phyloP scores from a whole-genome alignment of 2,113 vertebrate species.

The Otus sunia region DNA sequence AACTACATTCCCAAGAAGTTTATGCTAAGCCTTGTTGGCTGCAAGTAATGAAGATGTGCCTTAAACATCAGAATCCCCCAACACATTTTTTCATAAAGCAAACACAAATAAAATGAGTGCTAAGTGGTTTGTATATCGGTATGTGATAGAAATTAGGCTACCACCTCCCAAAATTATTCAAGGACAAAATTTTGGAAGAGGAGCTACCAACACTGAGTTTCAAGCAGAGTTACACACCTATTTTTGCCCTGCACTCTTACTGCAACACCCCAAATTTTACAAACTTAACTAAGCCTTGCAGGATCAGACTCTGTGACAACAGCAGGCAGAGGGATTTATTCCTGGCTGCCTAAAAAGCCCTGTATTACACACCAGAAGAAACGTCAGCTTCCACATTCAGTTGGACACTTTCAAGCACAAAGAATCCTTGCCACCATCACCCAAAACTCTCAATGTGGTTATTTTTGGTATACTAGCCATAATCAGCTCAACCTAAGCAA shows the following conservation, averaged over 20 bases:
- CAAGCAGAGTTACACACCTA: neutral
- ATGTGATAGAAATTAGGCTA: neutral
- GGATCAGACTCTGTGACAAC: neutral
- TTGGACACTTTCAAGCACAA: rapidly evolving
- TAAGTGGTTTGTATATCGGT: neutral
- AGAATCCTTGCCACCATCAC: neutral
- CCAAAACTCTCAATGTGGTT: neutral
- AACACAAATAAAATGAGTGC: neutral
- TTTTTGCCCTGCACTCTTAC: neutral
- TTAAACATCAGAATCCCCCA: neutral
- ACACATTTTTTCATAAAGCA: neutral
- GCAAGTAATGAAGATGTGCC: neutral
- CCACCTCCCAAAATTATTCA: neutral
- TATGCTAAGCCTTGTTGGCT: neutral
- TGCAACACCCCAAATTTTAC: neutral
- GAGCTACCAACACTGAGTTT: neutral
- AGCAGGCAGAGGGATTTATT: neutral
- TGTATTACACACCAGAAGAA: neutral
- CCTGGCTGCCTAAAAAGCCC: neutral
- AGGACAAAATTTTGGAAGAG: neutral
- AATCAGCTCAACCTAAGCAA: neutral
- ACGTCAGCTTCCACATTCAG: neutral
- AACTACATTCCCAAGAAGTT: neutral
- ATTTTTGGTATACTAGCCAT: rapidly evolving
- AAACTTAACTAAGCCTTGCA: neutral